phyloP scores from a whole-genome alignment of 1,140 invertebrate genomes.

The Euwallacea fornicatus region DNA sequence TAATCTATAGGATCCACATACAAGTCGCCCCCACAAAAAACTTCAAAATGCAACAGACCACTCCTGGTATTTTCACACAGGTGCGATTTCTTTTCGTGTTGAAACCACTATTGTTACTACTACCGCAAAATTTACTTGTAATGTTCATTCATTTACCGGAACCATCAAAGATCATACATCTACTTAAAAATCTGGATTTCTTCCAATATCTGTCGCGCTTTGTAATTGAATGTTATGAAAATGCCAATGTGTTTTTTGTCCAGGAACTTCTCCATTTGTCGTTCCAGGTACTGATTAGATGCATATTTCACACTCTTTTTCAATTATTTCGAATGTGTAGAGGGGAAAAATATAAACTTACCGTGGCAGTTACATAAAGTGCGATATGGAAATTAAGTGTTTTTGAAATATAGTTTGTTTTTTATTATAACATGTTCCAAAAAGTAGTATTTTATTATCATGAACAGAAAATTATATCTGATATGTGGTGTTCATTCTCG shows the following conservation, averaged over 20 bases:
- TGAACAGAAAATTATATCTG: too few species aligned
- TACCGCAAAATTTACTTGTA: conserved; percentile 75
- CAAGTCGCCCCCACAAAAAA: conserved; percentile 74
- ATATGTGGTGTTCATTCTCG: too few species aligned
- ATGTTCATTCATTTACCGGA: background rate
- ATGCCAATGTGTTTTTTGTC: conserved; percentile 79
- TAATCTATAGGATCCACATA: conserved; percentile 22
- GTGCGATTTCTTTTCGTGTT: conserved; percentile 78
- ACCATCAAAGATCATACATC: too few species aligned
- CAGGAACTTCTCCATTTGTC: too few species aligned
- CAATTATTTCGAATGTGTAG: too few species aligned
- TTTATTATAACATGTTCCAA: too few species aligned
- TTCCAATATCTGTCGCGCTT: conserved; percentile 92
- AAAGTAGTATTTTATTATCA: too few species aligned
- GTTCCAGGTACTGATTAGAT: too few species aligned
- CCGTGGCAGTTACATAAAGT: conserved; percentile 89
- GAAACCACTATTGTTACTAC: conserved; percentile 69
- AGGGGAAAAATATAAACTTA: conserved; percentile 57
- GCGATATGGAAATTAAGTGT: too few species aligned
- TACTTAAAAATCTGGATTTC: conserved; percentile 75
- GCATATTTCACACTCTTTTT: too few species aligned
- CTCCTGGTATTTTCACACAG: conserved; percentile 68
- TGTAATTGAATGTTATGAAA: conserved; percentile 80
- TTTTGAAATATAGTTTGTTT: too few species aligned
- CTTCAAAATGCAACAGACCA: conserved; percentile 86